Base-by-base conservation (phyloP, 1,140 invertebrate species). In the Bombus difficillimus region DNA sequence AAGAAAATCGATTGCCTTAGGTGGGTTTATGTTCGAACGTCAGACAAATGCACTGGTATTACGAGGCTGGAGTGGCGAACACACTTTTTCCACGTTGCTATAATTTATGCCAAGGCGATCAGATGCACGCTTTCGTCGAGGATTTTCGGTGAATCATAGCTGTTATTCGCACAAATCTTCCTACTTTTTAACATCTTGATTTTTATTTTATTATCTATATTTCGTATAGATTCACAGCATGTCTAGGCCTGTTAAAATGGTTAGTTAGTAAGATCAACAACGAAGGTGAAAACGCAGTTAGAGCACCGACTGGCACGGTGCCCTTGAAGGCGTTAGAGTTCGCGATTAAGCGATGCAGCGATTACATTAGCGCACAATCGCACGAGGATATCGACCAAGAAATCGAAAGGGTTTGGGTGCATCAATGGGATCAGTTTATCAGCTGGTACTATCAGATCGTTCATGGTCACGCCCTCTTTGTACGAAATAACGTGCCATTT, bases 21-120 rank as follows among this genome's bases (percentile, higher is more conserved):
- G 94, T 96, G 76, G 98, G 98, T 53, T 94, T 99, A 41, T 98
- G 98, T 88, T 96, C 97, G 13, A 97, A 97, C 85, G 95, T 99
- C 66, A 97, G 97, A 81, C 98, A 98, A 95, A 97, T 98, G 94
- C 97, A 98, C 91, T 99, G 98, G 98, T 98, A 97, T 93, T 97
- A 96, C 88, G 98, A 99, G 92, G 97, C 97, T 47, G 97, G 97
- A 34, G 96, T 98, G 43, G 97, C 98, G 0, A 96, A 97, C 85
- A 97, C 97, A 5, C 97, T 97, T 82, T 98, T 98, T 93, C 98
- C 98, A 0, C 96, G 98, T 59, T 98, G 98, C 91, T 99, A 98
- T 94, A 98, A 98, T 83, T 96, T 98, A 57, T 97, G 97, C 92
- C 97, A 97, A 94, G 97, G 97, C 18, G 98, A 99, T 90, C 98